phyloP scores from a whole-genome alignment of 2,113 vertebrate genomes.

The Apus apus region DNA sequence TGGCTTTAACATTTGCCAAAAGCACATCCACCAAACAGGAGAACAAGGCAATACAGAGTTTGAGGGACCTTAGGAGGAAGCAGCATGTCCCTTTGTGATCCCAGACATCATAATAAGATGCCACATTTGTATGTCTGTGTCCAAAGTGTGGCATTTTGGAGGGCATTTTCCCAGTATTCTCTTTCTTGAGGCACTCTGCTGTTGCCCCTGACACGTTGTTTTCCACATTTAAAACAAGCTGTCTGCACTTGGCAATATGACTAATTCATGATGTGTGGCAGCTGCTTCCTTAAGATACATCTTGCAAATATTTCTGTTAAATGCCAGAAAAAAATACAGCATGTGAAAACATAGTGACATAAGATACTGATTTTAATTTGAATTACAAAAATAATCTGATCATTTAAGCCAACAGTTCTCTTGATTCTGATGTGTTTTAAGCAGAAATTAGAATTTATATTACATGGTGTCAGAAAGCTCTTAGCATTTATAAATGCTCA shows the following conservation, averaged over 20 bases:
- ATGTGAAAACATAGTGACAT: neutral
- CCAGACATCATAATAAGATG: neutral
- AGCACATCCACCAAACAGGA: neutral
- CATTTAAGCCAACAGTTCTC: conserved; percentile 49
- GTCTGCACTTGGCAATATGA: neutral
- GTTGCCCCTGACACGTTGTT: neutral
- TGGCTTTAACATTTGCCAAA: conserved; percentile 28
- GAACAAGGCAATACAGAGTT: neutral
- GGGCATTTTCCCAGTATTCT: neutral
- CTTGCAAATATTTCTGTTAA: conserved; percentile 24
- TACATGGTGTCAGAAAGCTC: conserved; percentile 73
- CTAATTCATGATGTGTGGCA: neutral
- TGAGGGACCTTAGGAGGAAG: neutral
- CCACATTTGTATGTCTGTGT: neutral
- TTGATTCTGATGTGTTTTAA: conserved; percentile 70
- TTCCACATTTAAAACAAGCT: neutral
- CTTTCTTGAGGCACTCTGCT: neutral
- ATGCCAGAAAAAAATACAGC: neutral
- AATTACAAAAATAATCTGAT: conserved; percentile 60
- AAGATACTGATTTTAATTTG: conserved; percentile 42
- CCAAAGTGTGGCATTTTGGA: neutral
- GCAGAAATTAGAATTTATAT: conserved; percentile 79
- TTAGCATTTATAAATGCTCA: conserved; percentile 85
- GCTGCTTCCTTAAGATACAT: neutral
- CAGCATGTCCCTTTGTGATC: neutral